Evolutionary conservation across 2,113 vertebrate genomes (phyloP).

Genomic region (Seriola rivoliana): DNA sequence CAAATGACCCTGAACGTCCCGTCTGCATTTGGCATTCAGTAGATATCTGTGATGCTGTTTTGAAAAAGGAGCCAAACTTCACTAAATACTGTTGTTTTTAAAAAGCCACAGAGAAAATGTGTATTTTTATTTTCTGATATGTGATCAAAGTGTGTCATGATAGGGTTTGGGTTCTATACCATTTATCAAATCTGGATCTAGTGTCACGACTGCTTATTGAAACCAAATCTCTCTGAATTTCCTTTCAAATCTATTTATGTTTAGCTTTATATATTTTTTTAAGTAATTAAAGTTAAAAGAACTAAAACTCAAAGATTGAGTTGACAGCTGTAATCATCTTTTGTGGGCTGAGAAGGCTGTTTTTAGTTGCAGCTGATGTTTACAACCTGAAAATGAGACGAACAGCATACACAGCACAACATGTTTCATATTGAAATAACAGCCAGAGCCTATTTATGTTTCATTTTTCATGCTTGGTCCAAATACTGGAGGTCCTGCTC

Average conservation of each 20-base stretch:
- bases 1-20: conserved; percentile 35
- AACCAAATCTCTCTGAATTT: background rate
- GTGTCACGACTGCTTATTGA: background rate
- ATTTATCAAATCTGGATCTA: background rate
- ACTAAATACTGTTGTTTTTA: conserved; percentile 23
- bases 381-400: background rate
- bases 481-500: conserved; percentile 5
- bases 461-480: conserved; percentile 2
- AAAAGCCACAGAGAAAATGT: background rate
- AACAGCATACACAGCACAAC: background rate
- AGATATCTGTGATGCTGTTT: conserved; percentile 22
- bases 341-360: background rate
- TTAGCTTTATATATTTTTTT: background rate
- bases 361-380: background rate
- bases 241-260: background rate
- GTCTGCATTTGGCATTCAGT: conserved; percentile 35
- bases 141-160: background rate
- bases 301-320: background rate
- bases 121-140: conserved; percentile 12
- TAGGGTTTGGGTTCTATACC: background rate
- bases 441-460: background rate
- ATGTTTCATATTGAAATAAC: background rate
- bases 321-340: background rate
- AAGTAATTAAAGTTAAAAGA: background rate
- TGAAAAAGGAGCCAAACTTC: conserved; percentile 1